Evolutionary conservation across 2,888 invertebrate species (phyloP).

Genomic region (Phengaris alcon): DNA sequence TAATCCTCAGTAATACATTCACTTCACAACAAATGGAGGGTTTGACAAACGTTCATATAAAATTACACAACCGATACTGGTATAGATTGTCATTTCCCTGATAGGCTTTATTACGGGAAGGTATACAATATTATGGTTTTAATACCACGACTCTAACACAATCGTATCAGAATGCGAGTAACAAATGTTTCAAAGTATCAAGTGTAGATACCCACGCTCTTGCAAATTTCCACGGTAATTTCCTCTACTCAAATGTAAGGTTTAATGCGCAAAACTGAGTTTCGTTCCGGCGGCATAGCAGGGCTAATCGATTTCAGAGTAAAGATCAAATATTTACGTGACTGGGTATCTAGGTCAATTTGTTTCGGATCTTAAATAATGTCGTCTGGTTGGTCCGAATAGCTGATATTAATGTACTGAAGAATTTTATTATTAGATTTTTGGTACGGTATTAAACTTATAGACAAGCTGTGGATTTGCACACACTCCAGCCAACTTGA

Average conservation of each 20-base stretch:
- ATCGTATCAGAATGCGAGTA: neutral
- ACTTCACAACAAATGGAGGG: too few species aligned
- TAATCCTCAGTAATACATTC: too few species aligned
- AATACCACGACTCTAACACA: neutral
- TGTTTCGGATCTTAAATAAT: constrained; percentile 46
- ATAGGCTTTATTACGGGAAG: too few species aligned
- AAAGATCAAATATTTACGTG: constrained; percentile 48
- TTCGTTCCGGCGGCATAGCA: constrained; percentile 28
- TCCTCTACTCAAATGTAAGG: constrained; percentile 19
- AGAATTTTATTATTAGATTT: neutral
- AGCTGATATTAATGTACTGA: constrained; percentile 41
- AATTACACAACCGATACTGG: too few species aligned
- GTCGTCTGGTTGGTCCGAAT: constrained; percentile 40
- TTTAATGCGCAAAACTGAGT: constrained; percentile 29
- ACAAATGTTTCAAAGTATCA: constrained; percentile 2
- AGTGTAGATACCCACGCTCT: neutral
- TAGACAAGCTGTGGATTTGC: neutral
- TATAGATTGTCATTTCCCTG: too few species aligned
- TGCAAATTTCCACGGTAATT: constrained; percentile 25
- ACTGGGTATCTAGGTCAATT: constrained; percentile 49
- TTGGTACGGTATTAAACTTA: neutral
- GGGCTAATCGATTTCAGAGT: constrained; percentile 35
- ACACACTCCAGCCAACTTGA: neutral
- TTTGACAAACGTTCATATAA: too few species aligned
- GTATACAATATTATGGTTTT: too few species aligned